Percentiles rank a stretch among this genome's conserved stretches.
These are phyloP conservation scores for Acropternis orthonyx DNA, from an alignment of 2,797 vertebrate species.

Conservation along the genomic window DNA sequence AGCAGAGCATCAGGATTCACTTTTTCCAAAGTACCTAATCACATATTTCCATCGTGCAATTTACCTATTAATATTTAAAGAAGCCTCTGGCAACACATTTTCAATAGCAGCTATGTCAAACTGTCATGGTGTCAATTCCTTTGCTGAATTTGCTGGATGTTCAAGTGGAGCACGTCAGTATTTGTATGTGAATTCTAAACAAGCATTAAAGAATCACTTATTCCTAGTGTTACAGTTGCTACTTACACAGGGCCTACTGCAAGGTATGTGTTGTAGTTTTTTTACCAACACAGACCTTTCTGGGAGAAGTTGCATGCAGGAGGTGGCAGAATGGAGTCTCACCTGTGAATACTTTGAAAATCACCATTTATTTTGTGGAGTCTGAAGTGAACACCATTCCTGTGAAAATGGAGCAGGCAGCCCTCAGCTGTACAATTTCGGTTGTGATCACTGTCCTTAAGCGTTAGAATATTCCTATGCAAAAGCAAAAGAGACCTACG, in stretches of 20 bases:
- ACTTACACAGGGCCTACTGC: neutral
- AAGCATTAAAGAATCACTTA: neutral
- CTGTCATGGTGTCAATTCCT: neutral
- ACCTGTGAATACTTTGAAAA: neutral
- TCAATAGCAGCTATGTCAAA: neutral
- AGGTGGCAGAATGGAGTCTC: neutral
- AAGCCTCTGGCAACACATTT: neutral
- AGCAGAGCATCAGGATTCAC: neutral
- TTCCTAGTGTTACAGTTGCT: neutral
- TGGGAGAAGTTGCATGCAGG: neutral
- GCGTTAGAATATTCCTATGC: neutral
- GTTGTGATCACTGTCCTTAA: neutral
- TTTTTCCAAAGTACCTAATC: neutral
- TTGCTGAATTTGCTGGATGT: neutral
- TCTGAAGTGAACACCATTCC: neutral
- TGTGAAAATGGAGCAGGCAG: neutral
- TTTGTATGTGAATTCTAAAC: neutral
- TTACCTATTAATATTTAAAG: neutral
- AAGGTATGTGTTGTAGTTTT: neutral
- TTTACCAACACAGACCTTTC: neutral
- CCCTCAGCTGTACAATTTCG: neutral
- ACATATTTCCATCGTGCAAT: neutral
- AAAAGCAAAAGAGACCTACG: neutral
- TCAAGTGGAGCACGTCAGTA: accelerated
- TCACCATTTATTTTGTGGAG: neutral